Evolutionary conservation across 2,888 invertebrate species (phyloP), one percentile per base, ranked within the genome.

Genomic region (Cryptocephalus primarius): DNA sequence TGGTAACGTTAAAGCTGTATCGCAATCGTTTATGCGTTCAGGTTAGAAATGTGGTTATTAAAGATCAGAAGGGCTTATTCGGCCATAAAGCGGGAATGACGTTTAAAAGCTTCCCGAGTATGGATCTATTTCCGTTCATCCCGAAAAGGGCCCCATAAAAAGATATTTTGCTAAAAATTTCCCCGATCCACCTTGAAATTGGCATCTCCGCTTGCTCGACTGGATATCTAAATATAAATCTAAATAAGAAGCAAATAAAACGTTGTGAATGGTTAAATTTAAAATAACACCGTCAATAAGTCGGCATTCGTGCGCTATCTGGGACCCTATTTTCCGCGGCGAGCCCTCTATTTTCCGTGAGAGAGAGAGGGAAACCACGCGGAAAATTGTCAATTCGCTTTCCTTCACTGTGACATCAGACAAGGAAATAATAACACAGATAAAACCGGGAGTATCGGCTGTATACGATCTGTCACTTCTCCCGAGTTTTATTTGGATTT

Each of bases 301-400:
- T 65, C 64, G 61, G 61, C 62, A 63, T 64, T 64, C 59, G 22
- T 22, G 22, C 62, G 65, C 65, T 67, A 66, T 67, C 60, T 58
- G 55, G 12, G 36, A 36, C 12, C 57, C 59, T 60, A 60, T 53
- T 59, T 64, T 61, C 55, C 57, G 58, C 57, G 58, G 57, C 63
- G 60, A 63, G 62, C 63, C 60, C 56, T 59, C 63, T 57, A 65
- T 64, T 64, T 65, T 62, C 63, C 60, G 61, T 61, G 58, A 61
- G 60, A 61, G 56, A 59, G 50, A 55, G 51, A 48, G 53, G 74
- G 76, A 79, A 79, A 79, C 79, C 77, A 75, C 72, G 76, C 77
- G 79, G 78, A 79, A 79, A 79, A 80, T 79, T 79, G 78, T 71
- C 79, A 79, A 79, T 79, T 79, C 75, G 76, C 62, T 60, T 63